Evolutionary conservation across 2,888 invertebrate species (phyloP), one percentile per base, ranked within the genome.

Genomic region (Pheosia gnoma): DNA sequence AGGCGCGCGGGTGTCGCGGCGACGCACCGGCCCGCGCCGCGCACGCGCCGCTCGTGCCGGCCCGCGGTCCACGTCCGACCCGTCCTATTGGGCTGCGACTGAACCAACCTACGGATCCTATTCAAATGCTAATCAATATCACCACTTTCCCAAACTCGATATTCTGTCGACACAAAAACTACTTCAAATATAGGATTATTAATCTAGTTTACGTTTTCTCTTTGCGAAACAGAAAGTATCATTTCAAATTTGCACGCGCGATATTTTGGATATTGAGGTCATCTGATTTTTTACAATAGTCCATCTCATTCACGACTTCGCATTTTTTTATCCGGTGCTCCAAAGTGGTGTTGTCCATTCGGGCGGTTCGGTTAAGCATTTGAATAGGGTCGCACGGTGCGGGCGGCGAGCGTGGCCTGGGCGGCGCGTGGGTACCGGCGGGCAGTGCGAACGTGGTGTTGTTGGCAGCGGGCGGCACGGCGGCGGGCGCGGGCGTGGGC

Each of bases 1-100:
- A 88, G 91, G 91, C 86, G 90, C 91, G 91, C 91, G 91, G 91
- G 89, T 90, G 91, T 88, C 91, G 89, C 75, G 89, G 76, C 83
- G 86, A 81, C 86, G 80, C 77, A 78, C 77, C 70, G 77, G 77
- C 68, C 68, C 72, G 71, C 76, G 70, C 79, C 70, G 72, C 75
- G 74, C 71, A 71, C 68, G 70, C 71, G 67, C 73, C 62, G n/a
- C 61, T 59, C 60, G 58, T 71, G 64, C 70, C 55, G 70, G 63
- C 67, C 58, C 65, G 62, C 60, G 63, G 61, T 66, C 68, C 61
- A 58, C 73, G 63, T 73, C 71, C 69, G 68, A 63, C 66, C 72
- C 56, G 66, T 66, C 64, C 59, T 63, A 58, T 59, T 59, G 45
- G 67, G 63, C 59, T 61, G 49, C 61, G 53, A 55, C 60, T 59